Evolutionary conservation across 2,888 invertebrate genomes (phyloP).

Genomic region (Craniophora ligustri): DNA sequence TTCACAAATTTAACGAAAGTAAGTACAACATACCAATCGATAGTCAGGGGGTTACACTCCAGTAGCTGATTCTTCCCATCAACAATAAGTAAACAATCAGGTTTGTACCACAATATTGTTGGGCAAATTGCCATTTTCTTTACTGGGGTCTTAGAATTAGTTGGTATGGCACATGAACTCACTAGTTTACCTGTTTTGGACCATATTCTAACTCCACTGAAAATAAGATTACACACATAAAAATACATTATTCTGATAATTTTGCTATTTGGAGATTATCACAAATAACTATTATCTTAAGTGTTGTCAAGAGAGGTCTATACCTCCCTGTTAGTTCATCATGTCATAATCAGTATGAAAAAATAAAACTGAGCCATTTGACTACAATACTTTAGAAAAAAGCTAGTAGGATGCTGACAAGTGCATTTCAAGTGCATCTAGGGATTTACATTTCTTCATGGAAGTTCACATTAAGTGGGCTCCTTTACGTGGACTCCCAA

Average conservation of each 20-base stretch:
- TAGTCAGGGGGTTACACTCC: conserved; percentile 87
- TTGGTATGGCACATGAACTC: conserved; percentile 61
- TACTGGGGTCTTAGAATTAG: conserved; percentile 53
- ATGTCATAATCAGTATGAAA: too few species aligned
- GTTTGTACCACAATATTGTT: conserved; percentile 89
- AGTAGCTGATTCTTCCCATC: conserved; percentile 90
- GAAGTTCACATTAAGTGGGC: too few species aligned
- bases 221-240: conserved; percentile 1
- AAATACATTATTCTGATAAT: too few species aligned
- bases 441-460: background rate
- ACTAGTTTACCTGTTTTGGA: conserved; percentile 89
- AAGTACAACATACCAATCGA: conserved; percentile 70
- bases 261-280: too few species aligned
- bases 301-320: too few species aligned
- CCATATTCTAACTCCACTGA: conserved; percentile 90
- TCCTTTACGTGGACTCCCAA: background rate
- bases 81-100: conserved; percentile 87
- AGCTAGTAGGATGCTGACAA: too few species aligned
- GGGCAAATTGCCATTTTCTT: conserved; percentile 75
- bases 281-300: too few species aligned
- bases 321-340: too few species aligned
- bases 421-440: too few species aligned
- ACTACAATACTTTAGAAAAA: too few species aligned
- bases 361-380: too few species aligned
- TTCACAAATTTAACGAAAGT: too few species aligned